Base-by-base conservation (phyloP, 2,888 invertebrate genomes). In the Parapristionchus giblindavisi region DNA sequence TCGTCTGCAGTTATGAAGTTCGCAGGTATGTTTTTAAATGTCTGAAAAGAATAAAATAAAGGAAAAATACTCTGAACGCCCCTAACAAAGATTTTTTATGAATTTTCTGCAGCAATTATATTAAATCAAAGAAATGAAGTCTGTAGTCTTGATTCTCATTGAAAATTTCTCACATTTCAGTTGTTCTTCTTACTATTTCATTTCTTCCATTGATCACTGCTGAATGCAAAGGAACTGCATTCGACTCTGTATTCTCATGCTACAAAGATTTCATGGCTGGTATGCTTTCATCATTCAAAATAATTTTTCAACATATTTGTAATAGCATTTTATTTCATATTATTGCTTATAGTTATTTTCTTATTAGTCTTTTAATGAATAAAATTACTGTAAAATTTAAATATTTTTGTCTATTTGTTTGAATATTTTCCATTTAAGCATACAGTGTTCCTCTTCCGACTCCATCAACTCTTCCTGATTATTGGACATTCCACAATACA, bases 401-500 rank as follows among this genome's bases (percentile, higher is more conserved):
- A 43, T 2, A 2, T 17, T 34, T 21, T 68, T n/a, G 21, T 48
- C 48, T 21, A 48, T 14, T 11, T 21, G 11, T 21, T 48, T 21
- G 14, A 48, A 11, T 14, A 24, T 54, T 54, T 54, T 54, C 11
- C 6, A 24, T 34, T 68, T n/a, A 51, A 68, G 68, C 68, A 3
- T 68, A 68, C 36, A 36, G 52, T 21, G 3, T 68, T 34, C 32
- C 63, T 17, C 43, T 65, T 3, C 63, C 63, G 43, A 65, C 63
- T 29, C 63, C 63, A 17, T 29, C 63, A 6, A 36, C 68, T 1
- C 43, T 68, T n/a, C 68, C 68, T 24, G 51, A 51, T n/a, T 68
- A 68, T 27, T 68, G 68, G 68, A 38, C 34, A n/a, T 68, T 68
- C 52, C 68, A 68, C 68, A 68, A 32, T 1, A 36, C 24, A 11